Conservation (phyloP, 1,140 invertebrate genomes). For the Saccostrea cuccullata region DNA sequence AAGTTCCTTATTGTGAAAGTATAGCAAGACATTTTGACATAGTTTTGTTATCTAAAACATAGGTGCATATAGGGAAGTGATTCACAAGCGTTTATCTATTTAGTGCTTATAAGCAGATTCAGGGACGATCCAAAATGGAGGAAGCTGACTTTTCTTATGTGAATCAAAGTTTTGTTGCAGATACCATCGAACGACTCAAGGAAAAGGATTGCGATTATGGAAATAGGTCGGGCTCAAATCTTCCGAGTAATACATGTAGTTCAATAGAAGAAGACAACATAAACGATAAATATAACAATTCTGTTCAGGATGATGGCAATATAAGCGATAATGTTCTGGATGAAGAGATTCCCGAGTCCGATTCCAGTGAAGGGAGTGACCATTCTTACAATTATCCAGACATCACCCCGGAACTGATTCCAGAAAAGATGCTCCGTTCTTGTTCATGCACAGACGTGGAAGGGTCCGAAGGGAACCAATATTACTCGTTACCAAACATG, state of each 20-base stretch:
- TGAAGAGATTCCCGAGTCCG: background rate
- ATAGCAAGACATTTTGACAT: background rate
- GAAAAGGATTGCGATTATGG: background rate
- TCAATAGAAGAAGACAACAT: background rate
- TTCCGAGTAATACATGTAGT: background rate
- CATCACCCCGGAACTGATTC: background rate
- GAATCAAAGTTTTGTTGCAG: slow-evolving; percentile 15
- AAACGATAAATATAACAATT: background rate
- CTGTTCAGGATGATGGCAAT: background rate
- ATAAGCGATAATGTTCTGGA: background rate
- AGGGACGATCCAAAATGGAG: background rate
- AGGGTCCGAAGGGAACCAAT: too few species aligned
- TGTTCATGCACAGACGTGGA: background rate
- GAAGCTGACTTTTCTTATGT: background rate
- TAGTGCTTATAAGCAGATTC: background rate
- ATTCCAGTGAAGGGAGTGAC: background rate
- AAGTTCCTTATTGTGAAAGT: background rate
- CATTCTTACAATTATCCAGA: background rate
- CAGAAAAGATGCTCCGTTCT: background rate
- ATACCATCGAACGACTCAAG: background rate
- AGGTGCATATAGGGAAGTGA: background rate
- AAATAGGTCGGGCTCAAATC: background rate
- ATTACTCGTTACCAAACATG: background rate
- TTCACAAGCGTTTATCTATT: background rate
- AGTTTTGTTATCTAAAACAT: background rate